Conservation (phyloP, 2,113 vertebrate genomes). For the Ctenomys sociabilis region DNA sequence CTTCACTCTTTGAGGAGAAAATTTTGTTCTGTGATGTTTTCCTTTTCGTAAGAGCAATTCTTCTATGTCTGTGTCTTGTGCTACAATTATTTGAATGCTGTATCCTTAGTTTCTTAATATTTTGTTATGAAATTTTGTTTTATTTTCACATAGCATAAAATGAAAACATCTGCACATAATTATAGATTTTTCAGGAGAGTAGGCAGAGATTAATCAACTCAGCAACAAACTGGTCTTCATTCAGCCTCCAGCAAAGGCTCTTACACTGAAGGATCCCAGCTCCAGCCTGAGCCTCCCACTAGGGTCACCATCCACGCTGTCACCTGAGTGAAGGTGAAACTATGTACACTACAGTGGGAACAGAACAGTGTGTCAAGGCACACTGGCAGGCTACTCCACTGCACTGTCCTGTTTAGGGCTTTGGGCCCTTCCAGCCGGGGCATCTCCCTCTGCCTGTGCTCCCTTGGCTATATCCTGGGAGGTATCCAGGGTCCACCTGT, state of each 20-base stretch:
- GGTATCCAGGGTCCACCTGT: background rate
- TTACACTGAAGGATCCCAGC: background rate
- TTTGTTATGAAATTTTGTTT: background rate
- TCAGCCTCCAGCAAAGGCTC: background rate
- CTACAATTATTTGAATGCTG: background rate
- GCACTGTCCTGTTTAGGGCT: background rate
- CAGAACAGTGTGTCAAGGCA: background rate
- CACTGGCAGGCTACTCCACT: background rate
- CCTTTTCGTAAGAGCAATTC: background rate
- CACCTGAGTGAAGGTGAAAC: background rate
- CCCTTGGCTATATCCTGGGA: background rate
- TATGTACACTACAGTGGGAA: background rate
- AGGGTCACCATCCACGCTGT: too few species aligned
- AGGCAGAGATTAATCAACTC: background rate
- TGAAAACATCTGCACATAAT: background rate
- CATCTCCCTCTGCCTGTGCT: too few species aligned
- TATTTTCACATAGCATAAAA: background rate
- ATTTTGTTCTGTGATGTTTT: background rate
- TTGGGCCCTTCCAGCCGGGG: accelerated
- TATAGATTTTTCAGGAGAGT: background rate
- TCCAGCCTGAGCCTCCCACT: background rate
- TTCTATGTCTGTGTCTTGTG: background rate
- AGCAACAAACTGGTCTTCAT: background rate
- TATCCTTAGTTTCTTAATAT: background rate
- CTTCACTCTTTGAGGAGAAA: background rate